Percentiles rank a stretch among this genome's conserved stretches.
Evolutionary conservation across 2,113 vertebrate species (phyloP).

Genomic region (Festucalex cinctus): DNA sequence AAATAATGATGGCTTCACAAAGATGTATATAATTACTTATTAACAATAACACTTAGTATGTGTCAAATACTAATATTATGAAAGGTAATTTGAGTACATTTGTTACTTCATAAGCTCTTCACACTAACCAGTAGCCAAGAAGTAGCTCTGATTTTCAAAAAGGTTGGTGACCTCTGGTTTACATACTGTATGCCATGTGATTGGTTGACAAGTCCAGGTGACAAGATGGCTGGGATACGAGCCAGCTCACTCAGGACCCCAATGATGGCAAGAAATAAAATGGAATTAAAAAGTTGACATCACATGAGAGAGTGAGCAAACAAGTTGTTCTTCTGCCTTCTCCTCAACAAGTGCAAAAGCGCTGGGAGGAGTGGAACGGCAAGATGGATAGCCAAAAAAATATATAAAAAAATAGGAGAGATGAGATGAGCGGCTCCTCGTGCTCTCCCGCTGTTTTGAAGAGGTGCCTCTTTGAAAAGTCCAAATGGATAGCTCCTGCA

Average conservation of each 20-base stretch:
- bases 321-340: conserved; percentile 1
- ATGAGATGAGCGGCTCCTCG: conserved; percentile 28
- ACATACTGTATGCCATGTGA: neutral
- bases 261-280: neutral
- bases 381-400: conserved; percentile 20
- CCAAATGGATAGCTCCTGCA: conserved; percentile 50
- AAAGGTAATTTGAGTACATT: too few relatives aligned
- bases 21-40: too few relatives aligned
- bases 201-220: neutral
- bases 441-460: conserved; percentile 48
- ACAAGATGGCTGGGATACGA: neutral
- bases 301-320: conserved; percentile 8
- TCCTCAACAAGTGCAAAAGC: conserved; percentile 25
- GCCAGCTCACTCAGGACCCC: neutral
- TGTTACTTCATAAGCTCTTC: too few relatives aligned
- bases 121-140: too few relatives aligned
- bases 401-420: neutral
- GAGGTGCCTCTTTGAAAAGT: conserved; percentile 51
- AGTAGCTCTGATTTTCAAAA: too few relatives aligned
- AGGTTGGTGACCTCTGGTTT: too few relatives aligned
- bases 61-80: too few relatives aligned
- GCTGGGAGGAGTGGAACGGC: conserved; percentile 30
- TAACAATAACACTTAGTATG: too few relatives aligned
- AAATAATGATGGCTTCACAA: too few relatives aligned
- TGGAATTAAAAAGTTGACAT: neutral